Base-by-base conservation (phyloP, 2,888 invertebrate species). In the Harpagoxenus sublaevis region DNA sequence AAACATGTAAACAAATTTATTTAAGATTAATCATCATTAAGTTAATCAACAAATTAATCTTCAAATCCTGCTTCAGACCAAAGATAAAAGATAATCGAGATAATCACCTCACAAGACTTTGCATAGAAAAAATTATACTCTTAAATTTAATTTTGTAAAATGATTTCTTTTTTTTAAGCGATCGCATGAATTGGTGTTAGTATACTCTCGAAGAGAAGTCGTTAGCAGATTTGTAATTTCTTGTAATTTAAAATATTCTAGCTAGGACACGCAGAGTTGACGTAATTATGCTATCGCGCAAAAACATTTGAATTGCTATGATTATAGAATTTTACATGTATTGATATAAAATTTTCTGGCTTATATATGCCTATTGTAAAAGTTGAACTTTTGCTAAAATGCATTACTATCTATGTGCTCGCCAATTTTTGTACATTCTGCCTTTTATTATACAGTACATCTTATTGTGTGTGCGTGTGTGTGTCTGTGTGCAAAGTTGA, bases 331-430 rank as follows among this genome's bases (percentile, higher is more conserved):
- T 55, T 84, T 89, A 68, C 75, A 83, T 88, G 70, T 86, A 86
- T 82, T 85, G 79, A 84, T 86, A 88, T 83, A 90, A 89, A 89
- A 89, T 85, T 84, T 75, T 70, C 83, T 70, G 65, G 35, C 74
- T 55, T 73, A 87, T 86, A 83, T 60, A 45, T 84, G 55, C 51
- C 42, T 74, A 83, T 74, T 66, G 51, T 71, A 83, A 70, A 70
- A 85, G 81, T 23, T 83, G 63, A 60, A 78, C 35, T 42, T 83
- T 70, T 79, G 83, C 86, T 86, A 70, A 89, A 87, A 88, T 89
- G 88, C 85, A 91, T 91, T 91, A 91, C 82, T 82, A 91, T 87
- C 88, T 87, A 85, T 85, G 82, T 88, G 86, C 78, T 86, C 63
- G 68, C 75, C 57, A 57, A 87, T 71, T 86, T 88, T 77, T 70